Percentiles rank a stretch among this genome's conserved stretches.
These are phyloP conservation scores for Prinia subflava DNA, from an alignment of 2,113 vertebrate species.

Conservation along the genomic window DNA sequence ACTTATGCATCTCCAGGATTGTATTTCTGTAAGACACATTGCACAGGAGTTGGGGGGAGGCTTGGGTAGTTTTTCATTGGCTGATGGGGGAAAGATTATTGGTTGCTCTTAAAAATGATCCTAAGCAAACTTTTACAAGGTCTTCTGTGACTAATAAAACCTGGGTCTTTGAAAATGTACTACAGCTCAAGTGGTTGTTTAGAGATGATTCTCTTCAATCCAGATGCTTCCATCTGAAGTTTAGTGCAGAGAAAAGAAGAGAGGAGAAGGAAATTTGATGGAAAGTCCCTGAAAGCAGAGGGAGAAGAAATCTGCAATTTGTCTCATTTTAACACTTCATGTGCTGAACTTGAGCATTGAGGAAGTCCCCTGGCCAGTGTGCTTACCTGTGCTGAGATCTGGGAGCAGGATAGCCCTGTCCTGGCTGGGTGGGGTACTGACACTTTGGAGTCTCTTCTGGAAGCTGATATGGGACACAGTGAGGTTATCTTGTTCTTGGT, in stretches of 20 bases:
- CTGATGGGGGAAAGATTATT: conserved; percentile 33
- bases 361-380: neutral
- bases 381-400: neutral
- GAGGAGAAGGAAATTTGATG: neutral
- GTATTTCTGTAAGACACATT: conserved; percentile 2
- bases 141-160: conserved; percentile 60
- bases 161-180: conserved; percentile 35
- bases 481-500: neutral
- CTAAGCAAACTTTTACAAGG: conserved; percentile 59
- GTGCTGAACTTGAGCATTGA: neutral
- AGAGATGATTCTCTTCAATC: conserved; percentile 53
- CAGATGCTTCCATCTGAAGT: conserved; percentile 43
- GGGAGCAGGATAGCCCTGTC: neutral
- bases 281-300: neutral
- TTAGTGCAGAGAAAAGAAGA: neutral
- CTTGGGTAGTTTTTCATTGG: conserved; percentile 12
- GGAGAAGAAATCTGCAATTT: neutral
- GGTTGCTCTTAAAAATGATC: conserved; percentile 49
- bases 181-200: conserved; percentile 44
- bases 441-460: neutral
- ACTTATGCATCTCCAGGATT: neutral
- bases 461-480: neutral
- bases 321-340: neutral
- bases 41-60: neutral
- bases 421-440: neutral